A percentile compares a stretch with the other conserved stretches of the same genome.
phyloP scores from a whole-genome alignment of 1,140 invertebrate species.

The Chrysomallon squamiferum region DNA sequence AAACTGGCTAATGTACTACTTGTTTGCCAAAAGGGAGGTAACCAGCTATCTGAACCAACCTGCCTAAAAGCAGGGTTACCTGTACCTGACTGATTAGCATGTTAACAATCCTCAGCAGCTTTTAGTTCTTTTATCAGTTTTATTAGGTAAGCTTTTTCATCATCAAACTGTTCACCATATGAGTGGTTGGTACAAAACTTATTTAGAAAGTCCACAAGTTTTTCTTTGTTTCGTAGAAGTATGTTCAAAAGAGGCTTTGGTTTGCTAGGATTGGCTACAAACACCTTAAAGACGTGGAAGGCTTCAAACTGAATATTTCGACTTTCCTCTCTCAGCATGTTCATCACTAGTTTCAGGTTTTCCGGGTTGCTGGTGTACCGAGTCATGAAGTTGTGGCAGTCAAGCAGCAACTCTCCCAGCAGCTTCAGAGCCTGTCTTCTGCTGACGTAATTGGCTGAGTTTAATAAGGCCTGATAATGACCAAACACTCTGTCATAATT shows the following conservation, averaged over 20 bases:
- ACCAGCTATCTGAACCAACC: no score
- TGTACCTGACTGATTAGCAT: no score
- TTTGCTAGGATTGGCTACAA: constrained; percentile 99
- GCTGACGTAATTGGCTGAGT: constrained; percentile 98
- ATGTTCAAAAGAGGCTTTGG: constrained; percentile 99
- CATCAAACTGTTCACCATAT: constrained; percentile 99
- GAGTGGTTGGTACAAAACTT: constrained; percentile 99
- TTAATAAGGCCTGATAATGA: constrained; percentile 94
- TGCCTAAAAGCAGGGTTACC: no score
- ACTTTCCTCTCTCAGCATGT: constrained; percentile 99
- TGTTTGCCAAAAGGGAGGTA: no score
- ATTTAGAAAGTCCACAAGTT: constrained; percentile 97
- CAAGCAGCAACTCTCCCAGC: constrained; percentile 94
- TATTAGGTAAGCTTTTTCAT: constrained; percentile 99
- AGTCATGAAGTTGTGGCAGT: constrained; percentile 99
- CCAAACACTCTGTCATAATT: constrained; percentile 96
- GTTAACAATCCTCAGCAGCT: no score
- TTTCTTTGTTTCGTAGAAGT: constrained; percentile 96
- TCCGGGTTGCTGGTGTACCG: constrained; percentile 99
- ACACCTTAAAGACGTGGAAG: constrained; percentile 99
- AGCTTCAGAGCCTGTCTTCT: constrained; percentile 96
- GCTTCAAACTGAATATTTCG: constrained; percentile 99
- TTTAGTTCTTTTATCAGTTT: constrained; percentile 99
- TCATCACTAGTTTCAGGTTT: constrained; percentile 99
- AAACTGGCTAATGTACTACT: no score